phyloP scores from a whole-genome alignment of 2,888 invertebrate genomes.

The Helleia helle region DNA sequence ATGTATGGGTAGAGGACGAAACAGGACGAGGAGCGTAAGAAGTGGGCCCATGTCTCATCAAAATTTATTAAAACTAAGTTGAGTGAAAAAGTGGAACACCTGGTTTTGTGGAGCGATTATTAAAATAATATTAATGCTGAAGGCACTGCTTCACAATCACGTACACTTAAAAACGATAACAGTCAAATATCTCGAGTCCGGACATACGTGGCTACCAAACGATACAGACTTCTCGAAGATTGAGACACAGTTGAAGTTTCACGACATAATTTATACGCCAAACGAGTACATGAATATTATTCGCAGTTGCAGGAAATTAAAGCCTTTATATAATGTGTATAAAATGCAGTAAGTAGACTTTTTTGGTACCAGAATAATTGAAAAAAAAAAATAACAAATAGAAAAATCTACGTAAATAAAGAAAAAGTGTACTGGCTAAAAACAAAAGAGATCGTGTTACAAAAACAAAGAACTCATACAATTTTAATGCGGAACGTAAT shows the following conservation, averaged over 20 bases:
- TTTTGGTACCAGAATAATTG: constrained; percentile 9
- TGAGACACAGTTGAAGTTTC: constrained; percentile 12
- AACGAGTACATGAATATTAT: constrained; percentile 15
- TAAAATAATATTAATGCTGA: neutral
- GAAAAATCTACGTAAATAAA: constrained; percentile 9
- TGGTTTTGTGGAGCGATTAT: constrained; percentile 6
- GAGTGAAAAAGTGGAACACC: neutral
- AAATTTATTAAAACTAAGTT: constrained; percentile 11
- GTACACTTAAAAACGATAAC: neutral
- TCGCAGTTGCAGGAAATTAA: constrained; percentile 14
- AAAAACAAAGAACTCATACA: constrained; percentile 13
- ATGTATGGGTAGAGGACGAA: constrained; percentile 17
- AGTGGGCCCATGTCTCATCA: constrained; percentile 15
- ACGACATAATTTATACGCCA: constrained; percentile 14
- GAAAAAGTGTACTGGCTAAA: constrained; percentile 14
- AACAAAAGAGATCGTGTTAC: constrained; percentile 16
- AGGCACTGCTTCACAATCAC: neutral
- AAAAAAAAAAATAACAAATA: constrained; percentile 14
- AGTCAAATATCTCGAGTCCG: neutral
- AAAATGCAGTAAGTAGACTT: constrained; percentile 14
- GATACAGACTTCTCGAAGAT: constrained; percentile 15
- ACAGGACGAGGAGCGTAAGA: constrained; percentile 18
- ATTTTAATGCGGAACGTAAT: constrained; percentile 15
- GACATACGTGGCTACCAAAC: constrained; percentile 7
- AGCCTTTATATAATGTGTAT: no score